Evolutionary conservation across 2,113 vertebrate species (phyloP).

Genomic region (Arizona elegans): DNA sequence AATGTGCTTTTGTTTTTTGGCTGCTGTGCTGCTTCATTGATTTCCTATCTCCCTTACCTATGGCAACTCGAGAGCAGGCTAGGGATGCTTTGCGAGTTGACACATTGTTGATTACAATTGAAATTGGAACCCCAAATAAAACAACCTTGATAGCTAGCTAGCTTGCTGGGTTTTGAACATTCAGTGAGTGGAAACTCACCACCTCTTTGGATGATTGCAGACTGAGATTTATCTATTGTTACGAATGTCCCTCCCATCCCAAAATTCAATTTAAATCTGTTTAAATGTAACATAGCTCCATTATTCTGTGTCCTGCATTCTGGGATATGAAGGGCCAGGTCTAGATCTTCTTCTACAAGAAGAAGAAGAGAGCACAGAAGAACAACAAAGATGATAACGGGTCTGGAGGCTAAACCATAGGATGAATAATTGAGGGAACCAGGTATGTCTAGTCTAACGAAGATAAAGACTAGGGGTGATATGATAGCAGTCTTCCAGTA

Average conservation of each 20-base stretch:
- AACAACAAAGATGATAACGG: too few relatives aligned
- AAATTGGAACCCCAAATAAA: background rate
- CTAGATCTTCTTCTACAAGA: background rate
- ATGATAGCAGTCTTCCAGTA: background rate
- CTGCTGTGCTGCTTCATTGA: too few relatives aligned
- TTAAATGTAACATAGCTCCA: background rate
- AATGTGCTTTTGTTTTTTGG: too few relatives aligned
- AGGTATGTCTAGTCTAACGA: background rate
- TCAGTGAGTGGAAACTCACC: background rate
- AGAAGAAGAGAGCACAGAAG: background rate
- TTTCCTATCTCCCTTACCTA: too few relatives aligned
- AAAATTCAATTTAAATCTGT: background rate
- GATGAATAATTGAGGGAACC: too few relatives aligned
- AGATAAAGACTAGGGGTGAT: background rate
- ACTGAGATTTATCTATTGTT: too few relatives aligned
- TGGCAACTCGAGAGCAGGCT: too few relatives aligned
- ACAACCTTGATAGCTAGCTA: background rate
- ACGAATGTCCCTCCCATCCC: background rate
- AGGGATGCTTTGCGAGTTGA: too few relatives aligned
- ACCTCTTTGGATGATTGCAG: background rate
- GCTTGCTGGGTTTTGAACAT: background rate
- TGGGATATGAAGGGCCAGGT: background rate
- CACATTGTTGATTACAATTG: background rate
- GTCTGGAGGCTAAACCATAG: too few relatives aligned
- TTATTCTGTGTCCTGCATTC: background rate